Conservation (phyloP, 2,113 vertebrate species). For the Limanda limanda region DNA sequence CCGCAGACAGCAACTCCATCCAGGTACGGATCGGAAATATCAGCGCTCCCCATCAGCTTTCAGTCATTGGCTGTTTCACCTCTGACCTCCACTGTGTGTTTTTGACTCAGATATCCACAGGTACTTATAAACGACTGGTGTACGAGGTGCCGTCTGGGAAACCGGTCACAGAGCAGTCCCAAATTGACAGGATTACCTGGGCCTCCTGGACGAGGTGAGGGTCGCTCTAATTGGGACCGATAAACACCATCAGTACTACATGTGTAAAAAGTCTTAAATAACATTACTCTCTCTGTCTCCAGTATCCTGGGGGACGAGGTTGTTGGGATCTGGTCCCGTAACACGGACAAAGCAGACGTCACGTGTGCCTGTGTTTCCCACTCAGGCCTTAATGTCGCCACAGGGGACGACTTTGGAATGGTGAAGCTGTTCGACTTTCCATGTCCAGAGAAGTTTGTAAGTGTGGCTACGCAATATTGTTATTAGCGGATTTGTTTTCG, state of each 20-base stretch:
- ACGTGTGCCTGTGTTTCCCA: slow-evolving; percentile 97
- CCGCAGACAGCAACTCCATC: slow-evolving; percentile 90
- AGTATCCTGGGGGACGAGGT: slow-evolving; percentile 98
- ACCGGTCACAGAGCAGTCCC: slow-evolving; percentile 90
- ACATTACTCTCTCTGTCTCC: slow-evolving; percentile 34
- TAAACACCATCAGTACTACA: background rate
- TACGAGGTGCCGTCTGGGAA: slow-evolving; percentile 99
- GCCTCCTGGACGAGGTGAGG: slow-evolving; percentile 97
- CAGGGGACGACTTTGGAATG: slow-evolving; percentile 98
- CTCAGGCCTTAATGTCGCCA: slow-evolving; percentile 95
- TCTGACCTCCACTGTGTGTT: slow-evolving; percentile 14
- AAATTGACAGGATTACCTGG: slow-evolving; percentile 97
- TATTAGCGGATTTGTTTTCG: too few relatives aligned
- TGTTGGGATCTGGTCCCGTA: slow-evolving; percentile 96
- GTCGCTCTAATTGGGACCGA: background rate
- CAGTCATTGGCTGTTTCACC: background rate
- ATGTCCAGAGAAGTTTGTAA: slow-evolving; percentile 99
- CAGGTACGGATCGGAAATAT: slow-evolving; percentile 83
- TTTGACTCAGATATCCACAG: slow-evolving; percentile 90
- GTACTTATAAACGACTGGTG: slow-evolving; percentile 95
- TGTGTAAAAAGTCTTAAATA: background rate
- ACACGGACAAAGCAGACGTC: slow-evolving; percentile 94
- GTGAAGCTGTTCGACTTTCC: slow-evolving; percentile 99
- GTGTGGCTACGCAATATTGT: slow-evolving; percentile 60
- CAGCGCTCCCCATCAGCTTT: background rate